These are phyloP conservation scores for Sinocyclocheilus rhinocerous DNA, from an alignment of 2,113 vertebrate genomes.

Conservation along the genomic window DNA sequence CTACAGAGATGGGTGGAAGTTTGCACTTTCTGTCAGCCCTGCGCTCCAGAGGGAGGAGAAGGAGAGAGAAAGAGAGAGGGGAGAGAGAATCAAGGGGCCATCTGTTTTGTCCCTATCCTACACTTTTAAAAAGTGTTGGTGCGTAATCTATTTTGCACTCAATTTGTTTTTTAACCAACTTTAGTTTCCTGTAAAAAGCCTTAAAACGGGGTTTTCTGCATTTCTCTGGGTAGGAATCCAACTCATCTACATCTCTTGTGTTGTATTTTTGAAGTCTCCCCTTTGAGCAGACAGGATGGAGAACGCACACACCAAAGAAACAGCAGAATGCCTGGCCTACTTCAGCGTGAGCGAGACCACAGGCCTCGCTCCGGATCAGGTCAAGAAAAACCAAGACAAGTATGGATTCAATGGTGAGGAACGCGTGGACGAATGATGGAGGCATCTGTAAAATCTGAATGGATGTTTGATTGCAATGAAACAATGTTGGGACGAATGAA, in stretches of 20 bases:
- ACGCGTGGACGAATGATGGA: constrained; percentile 28
- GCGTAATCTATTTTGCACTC: constrained; percentile 27
- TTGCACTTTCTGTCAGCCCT: constrained; percentile 79
- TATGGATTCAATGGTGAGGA: constrained; percentile 88
- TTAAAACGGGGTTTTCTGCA: constrained; percentile 6
- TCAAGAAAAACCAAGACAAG: constrained; percentile 84
- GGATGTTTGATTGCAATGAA: neutral
- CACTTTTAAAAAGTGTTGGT: constrained; percentile 74
- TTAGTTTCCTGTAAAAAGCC: neutral
- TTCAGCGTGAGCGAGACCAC: constrained; percentile 84
- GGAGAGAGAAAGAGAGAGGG: constrained; percentile 63
- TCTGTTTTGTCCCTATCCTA: constrained; percentile 69
- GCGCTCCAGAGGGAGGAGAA: constrained; percentile 70
- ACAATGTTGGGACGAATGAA: neutral
- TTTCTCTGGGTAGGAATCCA: constrained; percentile 49
- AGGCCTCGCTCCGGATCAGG: constrained; percentile 84
- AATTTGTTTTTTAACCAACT: constrained; percentile 36
- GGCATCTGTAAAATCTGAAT: neutral
- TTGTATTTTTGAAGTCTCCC: constrained; percentile 70
- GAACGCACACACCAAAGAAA: constrained; percentile 81
- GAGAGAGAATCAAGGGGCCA: constrained; percentile 67
- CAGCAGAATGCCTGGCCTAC: constrained; percentile 80
- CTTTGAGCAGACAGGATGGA: constrained; percentile 81
- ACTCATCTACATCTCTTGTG: constrained; percentile 48
- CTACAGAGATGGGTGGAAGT: constrained; percentile 70